Evolutionary conservation across 2,113 vertebrate species (phyloP).

Genomic region (Agapornis roseicollis): DNA sequence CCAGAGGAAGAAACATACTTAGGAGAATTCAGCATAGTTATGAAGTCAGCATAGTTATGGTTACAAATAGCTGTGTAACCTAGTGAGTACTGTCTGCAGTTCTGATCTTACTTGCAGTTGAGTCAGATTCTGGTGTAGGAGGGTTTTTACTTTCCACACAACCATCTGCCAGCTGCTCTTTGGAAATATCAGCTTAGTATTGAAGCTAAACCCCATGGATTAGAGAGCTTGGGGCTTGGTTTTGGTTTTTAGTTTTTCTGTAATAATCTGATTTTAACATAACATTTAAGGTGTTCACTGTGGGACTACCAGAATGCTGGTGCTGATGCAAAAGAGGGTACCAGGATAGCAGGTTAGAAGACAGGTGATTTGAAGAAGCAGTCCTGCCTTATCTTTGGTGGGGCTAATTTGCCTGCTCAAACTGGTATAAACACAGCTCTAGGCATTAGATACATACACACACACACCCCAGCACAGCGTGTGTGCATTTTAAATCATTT

Average conservation of each 20-base stretch:
- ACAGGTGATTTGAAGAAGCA: not conserved
- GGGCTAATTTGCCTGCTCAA: not conserved
- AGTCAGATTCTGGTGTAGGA: not conserved
- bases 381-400: not conserved
- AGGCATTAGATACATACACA: not conserved
- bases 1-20: not conserved
- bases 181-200: not conserved
- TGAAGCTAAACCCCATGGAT: not conserved
- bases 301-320: not conserved
- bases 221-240: fast-evolving
- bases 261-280: not conserved
- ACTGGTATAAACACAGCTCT: not conserved
- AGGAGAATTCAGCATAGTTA: not conserved
- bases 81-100: not conserved
- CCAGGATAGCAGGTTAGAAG: not conserved
- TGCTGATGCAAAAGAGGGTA: not conserved
- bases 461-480: not conserved
- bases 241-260: not conserved
- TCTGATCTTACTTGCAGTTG: not conserved
- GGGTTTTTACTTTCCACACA: not conserved
- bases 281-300: not conserved
- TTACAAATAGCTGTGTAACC: not conserved
- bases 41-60: not conserved
- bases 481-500: not conserved
- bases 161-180: not conserved